phyloP scores from a whole-genome alignment of 2,797 vertebrate genomes.

The Leptodactylus fallax region DNA sequence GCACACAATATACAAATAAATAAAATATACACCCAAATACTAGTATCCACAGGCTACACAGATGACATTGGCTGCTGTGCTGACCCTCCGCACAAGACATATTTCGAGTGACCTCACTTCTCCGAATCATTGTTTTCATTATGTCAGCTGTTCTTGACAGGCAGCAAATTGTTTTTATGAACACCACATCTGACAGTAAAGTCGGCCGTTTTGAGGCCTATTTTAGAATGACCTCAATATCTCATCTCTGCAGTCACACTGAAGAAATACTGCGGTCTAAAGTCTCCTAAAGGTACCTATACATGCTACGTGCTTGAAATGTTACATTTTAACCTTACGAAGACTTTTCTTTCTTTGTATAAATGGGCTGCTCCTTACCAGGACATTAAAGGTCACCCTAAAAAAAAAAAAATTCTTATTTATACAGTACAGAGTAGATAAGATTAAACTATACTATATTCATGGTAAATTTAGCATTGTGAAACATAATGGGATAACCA shows the following conservation, averaged over 20 bases:
- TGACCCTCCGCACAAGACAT: not conserved
- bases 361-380: not conserved
- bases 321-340: not conserved
- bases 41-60: not conserved
- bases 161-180: conserved; percentile 54
- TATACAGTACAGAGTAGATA: too few species aligned
- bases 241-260: conserved; percentile 25
- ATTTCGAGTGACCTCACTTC: not conserved
- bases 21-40: too few species aligned
- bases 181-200: conserved; percentile 34
- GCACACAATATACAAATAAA: too few species aligned
- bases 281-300: conserved; percentile 28
- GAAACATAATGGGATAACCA: too few species aligned
- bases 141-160: conserved; percentile 50
- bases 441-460: too few species aligned
- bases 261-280: conserved; percentile 20
- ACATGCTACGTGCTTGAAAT: not conserved
- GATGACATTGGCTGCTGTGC: not conserved
- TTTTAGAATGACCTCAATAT: conserved; percentile 53
- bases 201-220: conserved; percentile 15
- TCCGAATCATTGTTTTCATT: conserved; percentile 41
- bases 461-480: too few species aligned
- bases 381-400: not conserved
- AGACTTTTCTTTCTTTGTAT: not conserved
- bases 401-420: not conserved